Evolutionary conservation across 2,797 vertebrate genomes (phyloP), one percentile per base, ranked within the genome.

Genomic region (Parauchenoglanis punctatus): DNA sequence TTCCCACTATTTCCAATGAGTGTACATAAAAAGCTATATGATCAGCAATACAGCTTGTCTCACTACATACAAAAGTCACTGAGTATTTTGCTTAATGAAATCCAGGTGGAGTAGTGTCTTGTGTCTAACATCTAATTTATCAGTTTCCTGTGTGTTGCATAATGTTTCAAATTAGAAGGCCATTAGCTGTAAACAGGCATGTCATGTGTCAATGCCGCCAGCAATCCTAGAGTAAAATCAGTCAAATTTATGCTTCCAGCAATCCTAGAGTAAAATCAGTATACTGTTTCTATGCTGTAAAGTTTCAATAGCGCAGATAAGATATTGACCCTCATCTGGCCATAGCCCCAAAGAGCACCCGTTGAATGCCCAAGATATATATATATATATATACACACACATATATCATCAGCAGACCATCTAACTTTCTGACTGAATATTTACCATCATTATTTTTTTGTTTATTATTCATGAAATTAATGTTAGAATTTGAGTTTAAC

Each of bases 401-500:
- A 40, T 40, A 40, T 31, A 59, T 40, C 18, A 80, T 56, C n/a
- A 58, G 2, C 1, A 40, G 18, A 35, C 4, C 54, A 23, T 23
- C 7, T 20, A 40, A 3, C 20, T 59, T 63, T 46, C 12, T 11
- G n/a, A 11, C 61, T 52, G 15, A 67, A 82, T 67, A 82, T 49
- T 31, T 67, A 31, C 5, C 10, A 8, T n/a, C 17, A 46, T 81
- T 63, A 23, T 44, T 44, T 59, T 44, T 25, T 59, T 61, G 0
- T 20, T 35, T 4, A 58, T 40, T 77, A 76, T 52, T 52, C 28
- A 58, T 46, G 2, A 59, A 59, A 80, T 58, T 63, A 7, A 8
- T 81, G 58, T 63, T 63, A n/a, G 58, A 46, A 81, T 25, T 59
- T 81, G 20, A 59, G 44, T 81, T 61, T 25, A 81, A 81, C 56